Evolutionary conservation across 2,113 vertebrate species (phyloP).

Genomic region (Nettapus auritus): DNA sequence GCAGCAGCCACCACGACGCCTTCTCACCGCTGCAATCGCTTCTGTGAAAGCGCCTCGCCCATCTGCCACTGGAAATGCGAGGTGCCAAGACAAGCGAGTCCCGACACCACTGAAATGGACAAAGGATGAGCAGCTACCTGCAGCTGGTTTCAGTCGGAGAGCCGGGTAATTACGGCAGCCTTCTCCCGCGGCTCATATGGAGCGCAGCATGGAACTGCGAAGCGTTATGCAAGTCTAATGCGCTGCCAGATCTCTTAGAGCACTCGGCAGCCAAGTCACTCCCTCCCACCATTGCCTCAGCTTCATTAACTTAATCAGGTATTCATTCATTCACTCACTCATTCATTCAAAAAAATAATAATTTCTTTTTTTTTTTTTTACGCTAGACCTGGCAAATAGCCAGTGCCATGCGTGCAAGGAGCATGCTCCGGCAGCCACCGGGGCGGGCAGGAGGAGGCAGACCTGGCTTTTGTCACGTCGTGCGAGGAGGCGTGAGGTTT

Average conservation of each 20-base stretch:
- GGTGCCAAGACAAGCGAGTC: conserved; percentile 1
- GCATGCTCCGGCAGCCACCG: not conserved
- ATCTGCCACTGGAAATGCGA: not conserved
- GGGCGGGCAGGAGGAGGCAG: not conserved
- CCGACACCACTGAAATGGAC: conserved; percentile 51
- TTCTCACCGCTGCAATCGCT: not conserved
- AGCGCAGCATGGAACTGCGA: conserved; percentile 75
- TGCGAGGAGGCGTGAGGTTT: not conserved
- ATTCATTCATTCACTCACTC: conserved; percentile 91
- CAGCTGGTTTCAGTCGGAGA: conserved; percentile 66
- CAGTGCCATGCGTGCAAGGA: conserved; percentile 66
- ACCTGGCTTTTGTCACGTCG: not conserved
- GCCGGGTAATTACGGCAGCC: conserved; percentile 57
- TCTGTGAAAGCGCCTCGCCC: conserved; percentile 34
- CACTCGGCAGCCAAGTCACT: conserved; percentile 78
- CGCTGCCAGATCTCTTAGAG: conserved; percentile 83
- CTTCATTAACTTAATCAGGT: conserved; percentile 90
- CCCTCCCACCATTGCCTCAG: conserved; percentile 79
- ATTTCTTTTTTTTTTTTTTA: not conserved
- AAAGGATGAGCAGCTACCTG: conserved; percentile 64
- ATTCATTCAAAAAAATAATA: conserved; percentile 82
- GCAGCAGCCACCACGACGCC: conserved; percentile 29
- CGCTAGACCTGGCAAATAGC: conserved; percentile 76
- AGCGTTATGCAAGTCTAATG: conserved; percentile 84
- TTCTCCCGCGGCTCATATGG: conserved; percentile 71